Evolutionary conservation across 2,888 invertebrate genomes (phyloP).

Genomic region (Xestia rhomboidea): DNA sequence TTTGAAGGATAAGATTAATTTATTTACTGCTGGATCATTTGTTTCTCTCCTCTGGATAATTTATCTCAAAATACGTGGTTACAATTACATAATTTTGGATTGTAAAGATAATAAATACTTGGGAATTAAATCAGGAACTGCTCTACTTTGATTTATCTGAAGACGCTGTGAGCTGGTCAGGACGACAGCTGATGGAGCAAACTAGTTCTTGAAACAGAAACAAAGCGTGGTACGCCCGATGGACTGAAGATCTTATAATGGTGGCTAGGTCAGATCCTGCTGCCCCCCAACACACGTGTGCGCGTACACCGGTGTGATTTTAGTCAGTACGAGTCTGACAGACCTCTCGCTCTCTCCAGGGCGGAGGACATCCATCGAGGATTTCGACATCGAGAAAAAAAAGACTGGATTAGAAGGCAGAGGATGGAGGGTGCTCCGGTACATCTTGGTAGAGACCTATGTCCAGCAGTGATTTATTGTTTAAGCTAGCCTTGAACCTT

Average conservation of each 20-base stretch:
- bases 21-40: not conserved
- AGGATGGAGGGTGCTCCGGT: not conserved
- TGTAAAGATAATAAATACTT: not conserved
- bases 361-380: too few species aligned
- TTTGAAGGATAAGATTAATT: slow-evolving; percentile 23
- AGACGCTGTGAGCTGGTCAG: not conserved
- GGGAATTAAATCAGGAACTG: not conserved
- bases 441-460: not conserved
- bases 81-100: not conserved
- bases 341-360: not conserved
- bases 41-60: not conserved
- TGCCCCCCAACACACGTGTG: too few species aligned
- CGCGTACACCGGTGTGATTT: not conserved
- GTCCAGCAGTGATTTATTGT: not conserved
- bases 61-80: not conserved
- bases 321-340: not conserved
- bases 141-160: not conserved
- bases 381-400: not conserved
- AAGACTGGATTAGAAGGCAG: not conserved
- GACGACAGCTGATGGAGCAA: not conserved
- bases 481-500: too few species aligned
- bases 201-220: not conserved
- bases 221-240: not conserved
- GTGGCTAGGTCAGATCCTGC: too few species aligned
- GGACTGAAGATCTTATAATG: not conserved